phyloP scores from a whole-genome alignment of 1,140 invertebrate genomes.

The Euwallacea similis region DNA sequence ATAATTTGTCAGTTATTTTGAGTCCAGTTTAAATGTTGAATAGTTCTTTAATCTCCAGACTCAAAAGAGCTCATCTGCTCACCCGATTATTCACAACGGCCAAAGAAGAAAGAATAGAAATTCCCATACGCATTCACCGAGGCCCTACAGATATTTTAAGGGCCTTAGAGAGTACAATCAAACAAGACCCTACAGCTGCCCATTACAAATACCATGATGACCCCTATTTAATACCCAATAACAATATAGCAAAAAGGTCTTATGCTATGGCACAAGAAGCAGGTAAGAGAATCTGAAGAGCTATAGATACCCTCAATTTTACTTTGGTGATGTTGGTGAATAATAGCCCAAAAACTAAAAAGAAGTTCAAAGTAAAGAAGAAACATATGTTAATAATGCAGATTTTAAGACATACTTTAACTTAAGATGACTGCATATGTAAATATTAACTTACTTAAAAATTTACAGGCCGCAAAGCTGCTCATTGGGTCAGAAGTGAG shows the following conservation, averaged over 20 bases:
- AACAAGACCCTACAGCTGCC: slow-evolving; percentile 74
- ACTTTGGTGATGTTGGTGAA: neutral
- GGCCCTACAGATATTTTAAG: slow-evolving; percentile 80
- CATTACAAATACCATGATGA: slow-evolving; percentile 91
- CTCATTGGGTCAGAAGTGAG: slow-evolving; percentile 78
- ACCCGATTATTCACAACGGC: neutral
- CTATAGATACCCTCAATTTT: neutral
- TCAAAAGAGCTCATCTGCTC: neutral
- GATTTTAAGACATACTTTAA: neutral
- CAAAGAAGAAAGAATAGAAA: slow-evolving; percentile 54
- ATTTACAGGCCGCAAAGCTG: slow-evolving; percentile 68
- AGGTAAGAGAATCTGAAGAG: slow-evolving; percentile 54
- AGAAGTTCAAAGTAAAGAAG: neutral
- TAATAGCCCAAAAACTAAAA: neutral
- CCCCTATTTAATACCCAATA: slow-evolving; percentile 81
- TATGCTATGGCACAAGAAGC: slow-evolving; percentile 83
- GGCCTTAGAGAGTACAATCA: slow-evolving; percentile 74
- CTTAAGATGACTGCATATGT: neutral
- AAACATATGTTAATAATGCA: neutral
- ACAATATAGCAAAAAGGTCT: slow-evolving; percentile 69
- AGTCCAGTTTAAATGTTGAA: neutral
- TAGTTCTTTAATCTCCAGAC: neutral
- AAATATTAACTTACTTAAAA: neutral
- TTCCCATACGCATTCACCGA: slow-evolving; percentile 72
- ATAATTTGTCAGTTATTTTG: neutral